A percentile compares a stretch with the other conserved stretches of the same genome.
These are phyloP conservation scores for Scolopax mira DNA, from an alignment of 2,113 vertebrate species.

Conservation along the genomic window DNA sequence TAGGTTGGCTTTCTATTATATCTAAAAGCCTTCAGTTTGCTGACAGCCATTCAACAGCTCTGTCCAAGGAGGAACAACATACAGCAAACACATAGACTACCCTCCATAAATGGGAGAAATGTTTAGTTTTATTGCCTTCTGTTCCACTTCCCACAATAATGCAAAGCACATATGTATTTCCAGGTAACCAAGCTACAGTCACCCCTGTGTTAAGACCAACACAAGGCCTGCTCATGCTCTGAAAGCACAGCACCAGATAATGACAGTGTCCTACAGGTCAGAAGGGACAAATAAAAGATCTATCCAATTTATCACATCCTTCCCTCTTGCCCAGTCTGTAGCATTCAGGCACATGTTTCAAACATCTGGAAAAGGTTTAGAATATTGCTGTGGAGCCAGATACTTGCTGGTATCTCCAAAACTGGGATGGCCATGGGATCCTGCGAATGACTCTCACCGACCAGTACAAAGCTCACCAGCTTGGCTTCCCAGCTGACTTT, in stretches of 20 bases:
- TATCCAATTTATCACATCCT: neutral
- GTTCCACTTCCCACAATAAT: neutral
- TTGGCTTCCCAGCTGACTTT: neutral
- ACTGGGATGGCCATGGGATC: neutral
- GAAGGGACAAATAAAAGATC: neutral
- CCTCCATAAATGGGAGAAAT: neutral
- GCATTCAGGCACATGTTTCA: neutral
- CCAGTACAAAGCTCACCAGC: neutral
- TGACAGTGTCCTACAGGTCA: neutral
- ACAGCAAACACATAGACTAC: neutral
- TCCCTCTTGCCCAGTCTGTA: neutral
- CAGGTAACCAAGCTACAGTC: neutral
- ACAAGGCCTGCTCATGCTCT: neutral
- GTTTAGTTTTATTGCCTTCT: neutral
- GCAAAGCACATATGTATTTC: neutral
- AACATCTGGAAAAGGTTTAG: neutral
- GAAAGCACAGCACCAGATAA: neutral
- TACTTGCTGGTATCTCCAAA: neutral
- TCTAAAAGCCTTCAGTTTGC: neutral
- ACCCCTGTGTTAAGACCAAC: neutral
- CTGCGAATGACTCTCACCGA: fast-evolving
- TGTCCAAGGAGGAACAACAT: neutral
- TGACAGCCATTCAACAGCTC: neutral
- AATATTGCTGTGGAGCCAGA: neutral
- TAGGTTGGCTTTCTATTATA: slow-evolving; percentile 33